phyloP scores from a whole-genome alignment of 2,113 vertebrate genomes.

The Andinoacara biseriatus region DNA sequence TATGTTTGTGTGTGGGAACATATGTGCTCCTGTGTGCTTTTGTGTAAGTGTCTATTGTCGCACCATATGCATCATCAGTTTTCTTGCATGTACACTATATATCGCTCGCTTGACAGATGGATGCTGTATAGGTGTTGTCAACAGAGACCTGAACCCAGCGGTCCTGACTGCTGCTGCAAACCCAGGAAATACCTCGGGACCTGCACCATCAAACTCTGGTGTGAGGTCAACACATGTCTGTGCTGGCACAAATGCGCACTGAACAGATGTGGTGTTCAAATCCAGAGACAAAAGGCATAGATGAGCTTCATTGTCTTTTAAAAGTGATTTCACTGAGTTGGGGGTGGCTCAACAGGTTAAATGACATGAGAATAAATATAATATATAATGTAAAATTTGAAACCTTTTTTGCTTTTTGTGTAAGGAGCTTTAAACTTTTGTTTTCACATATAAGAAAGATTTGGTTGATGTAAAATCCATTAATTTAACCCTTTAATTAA shows the following conservation, averaged over 20 bases:
- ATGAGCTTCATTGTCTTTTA: background rate
- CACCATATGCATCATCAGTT: conserved; percentile 16
- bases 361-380: background rate
- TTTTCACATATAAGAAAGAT: background rate
- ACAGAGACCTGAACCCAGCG: conserved; percentile 45
- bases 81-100: conserved; percentile 17
- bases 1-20: conserved; percentile 1
- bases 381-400: background rate
- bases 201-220: conserved; percentile 27
- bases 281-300: conserved; percentile 12
- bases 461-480: background rate
- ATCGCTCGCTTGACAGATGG: conserved; percentile 63
- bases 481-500: background rate
- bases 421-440: background rate
- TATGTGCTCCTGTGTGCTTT: background rate
- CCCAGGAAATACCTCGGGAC: conserved; percentile 54
- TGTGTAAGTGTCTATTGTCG: conserved; percentile 13
- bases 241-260: conserved; percentile 36
- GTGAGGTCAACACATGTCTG: conserved; percentile 62
- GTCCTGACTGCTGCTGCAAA: conserved; percentile 29
- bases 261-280: conserved; percentile 67
- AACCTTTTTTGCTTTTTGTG: background rate
- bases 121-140: conserved; percentile 45
- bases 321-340: background rate
- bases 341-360: background rate